Base-by-base conservation (phyloP, 1,140 invertebrate species). In the Pseudomyrmex cubaensis region DNA sequence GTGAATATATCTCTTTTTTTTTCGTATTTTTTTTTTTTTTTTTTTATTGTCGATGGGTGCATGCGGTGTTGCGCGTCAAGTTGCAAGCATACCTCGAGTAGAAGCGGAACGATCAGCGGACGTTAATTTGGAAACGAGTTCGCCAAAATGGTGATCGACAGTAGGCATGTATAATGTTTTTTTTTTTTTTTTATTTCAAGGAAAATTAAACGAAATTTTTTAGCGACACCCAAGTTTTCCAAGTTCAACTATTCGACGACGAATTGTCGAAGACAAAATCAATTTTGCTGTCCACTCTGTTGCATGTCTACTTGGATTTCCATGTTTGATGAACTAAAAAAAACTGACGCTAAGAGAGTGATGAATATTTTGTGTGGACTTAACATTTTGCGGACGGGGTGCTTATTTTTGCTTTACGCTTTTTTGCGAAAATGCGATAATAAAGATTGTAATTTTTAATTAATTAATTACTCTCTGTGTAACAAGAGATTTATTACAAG, bases 51-150 rank as follows among this genome's bases (percentile, higher is more conserved):
- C 88, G 82, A 90, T 89, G 72, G 87, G 82, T 92, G 92, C 92
- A 92, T 92, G 92, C 75, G 74, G 83, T 90, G 88, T 93, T 91
- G 84, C 87, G 86, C 67, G 54, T 64, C 86, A 82, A 83, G 72
- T 89, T 86, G 87, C 84, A 83, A 85, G 59, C 63, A 72, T 78
- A 83, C 66, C 54, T 77, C 75, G 50, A 67, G 63, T 59, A 70
- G 67, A 78, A 78, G 54, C 44, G 59, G n/a, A 64, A 52, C 73
- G 54, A 50, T 61, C 76, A 35, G 22, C 52, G 12, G 46, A 25
- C 52, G 12, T 76, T 63, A 17, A 76, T 56, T 61, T 25, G 64
- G 54, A 25, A 25, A 25, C 35, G 54, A 80, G 22, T 80, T 57
- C 50, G 66, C 76, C 57, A 80, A 54, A 59, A 54, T 80, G 76